Base-by-base conservation (phyloP, 1,140 invertebrate genomes). In the Anastrepha ludens region DNA sequence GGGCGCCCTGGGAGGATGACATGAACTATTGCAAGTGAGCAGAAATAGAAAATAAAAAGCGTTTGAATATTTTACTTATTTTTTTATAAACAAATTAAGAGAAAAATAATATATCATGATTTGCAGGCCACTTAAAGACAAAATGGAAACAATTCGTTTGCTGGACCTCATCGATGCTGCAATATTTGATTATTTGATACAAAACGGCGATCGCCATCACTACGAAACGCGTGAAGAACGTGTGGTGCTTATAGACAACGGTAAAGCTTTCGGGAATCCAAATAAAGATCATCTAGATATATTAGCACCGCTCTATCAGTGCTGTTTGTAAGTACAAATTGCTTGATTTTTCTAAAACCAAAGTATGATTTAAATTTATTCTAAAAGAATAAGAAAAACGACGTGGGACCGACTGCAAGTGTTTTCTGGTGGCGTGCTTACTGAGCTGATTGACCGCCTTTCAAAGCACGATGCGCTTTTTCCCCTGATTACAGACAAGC, bases 151-250 rank as follows among this genome's bases (percentile, higher is more conserved):
- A 50, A 95, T 94, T 88, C 94, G 96, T 70, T 93, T 99, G 47
- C 94, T 98, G 81, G 98, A 99, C 94, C 94, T 99, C 62, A 95
- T 99, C 86, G 98, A 99, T 93, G 95, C 96, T 17, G 94, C 97
- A 2, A 96, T 99, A 88, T 98, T 99, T 93, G 98, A 99, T 94
- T 99, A 98, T 94, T 94, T 99, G 2, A 96, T 98, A 92, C 97
- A 98, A 92, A 99, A 99, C 94, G 98, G 98, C 1, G 98, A 99
- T 94, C 94, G 98, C 20, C 98, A 99, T 94, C 97, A 97, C 92
- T 98, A 98, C 91, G 98, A 99, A 94, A 95, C 96, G 4, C 95
- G 97, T 85, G 95, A 96, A 91, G 95, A 96, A 89, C 95, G 95
- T 87, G 94, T 99, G 78, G 91, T 99, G 29, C 94, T 98, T 17